Evolutionary conservation across 2,888 invertebrate genomes (phyloP).

Genomic region (Calameuta idolon): DNA sequence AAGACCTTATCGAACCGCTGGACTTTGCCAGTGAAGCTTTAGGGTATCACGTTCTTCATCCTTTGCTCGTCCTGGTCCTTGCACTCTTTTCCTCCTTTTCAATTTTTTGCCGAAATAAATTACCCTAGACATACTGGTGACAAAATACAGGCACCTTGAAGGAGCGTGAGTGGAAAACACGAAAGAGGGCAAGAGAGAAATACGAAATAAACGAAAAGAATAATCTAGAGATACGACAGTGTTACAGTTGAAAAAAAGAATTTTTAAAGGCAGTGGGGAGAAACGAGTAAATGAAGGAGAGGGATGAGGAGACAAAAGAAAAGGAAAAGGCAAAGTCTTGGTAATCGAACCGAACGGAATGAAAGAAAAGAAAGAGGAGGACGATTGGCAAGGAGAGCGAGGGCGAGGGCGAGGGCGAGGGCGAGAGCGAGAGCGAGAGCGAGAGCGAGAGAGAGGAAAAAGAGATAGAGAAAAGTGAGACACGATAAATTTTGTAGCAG

Average conservation of each 20-base stretch:
- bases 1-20: background rate
- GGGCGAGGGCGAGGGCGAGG: too few relatives aligned
- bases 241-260: constrained; percentile 18
- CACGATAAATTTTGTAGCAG: constrained; percentile 39
- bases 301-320: background rate
- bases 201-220: background rate
- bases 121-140: background rate
- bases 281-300: background rate
- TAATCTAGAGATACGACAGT: background rate
- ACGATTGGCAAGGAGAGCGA: background rate
- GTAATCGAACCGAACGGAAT: constrained; percentile 1
- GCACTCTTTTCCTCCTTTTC: background rate
- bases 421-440: background rate
- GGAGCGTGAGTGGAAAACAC: background rate
- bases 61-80: background rate
- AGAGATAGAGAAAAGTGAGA: constrained; percentile 10
- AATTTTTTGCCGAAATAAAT: background rate
- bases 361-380: constrained; percentile 8
- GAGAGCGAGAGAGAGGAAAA: background rate
- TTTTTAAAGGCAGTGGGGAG: constrained; percentile 16
- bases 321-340: background rate
- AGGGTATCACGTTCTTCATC: background rate
- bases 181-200: background rate
- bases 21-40: background rate
- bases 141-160: background rate